Conservation (phyloP, 2,888 invertebrate genomes). For the Argynnis bischoffii region DNA sequence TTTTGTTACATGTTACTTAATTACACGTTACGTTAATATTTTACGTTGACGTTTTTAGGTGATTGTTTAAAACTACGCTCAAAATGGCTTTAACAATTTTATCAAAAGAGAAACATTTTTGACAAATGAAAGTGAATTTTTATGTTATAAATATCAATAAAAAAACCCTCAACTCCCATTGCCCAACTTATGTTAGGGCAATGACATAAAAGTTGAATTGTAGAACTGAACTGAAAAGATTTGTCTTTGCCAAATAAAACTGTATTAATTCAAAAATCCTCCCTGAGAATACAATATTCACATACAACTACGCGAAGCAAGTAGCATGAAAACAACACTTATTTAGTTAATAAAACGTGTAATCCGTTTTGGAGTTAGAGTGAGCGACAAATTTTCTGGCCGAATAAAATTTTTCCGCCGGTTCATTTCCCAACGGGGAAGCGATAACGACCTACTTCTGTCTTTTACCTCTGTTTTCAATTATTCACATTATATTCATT, state of each 20-base stretch:
- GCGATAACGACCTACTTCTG: conserved; percentile 69
- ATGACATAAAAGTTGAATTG: neutral
- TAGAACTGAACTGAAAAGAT: neutral
- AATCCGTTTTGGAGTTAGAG: conserved; percentile 53
- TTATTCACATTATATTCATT: conserved; percentile 70
- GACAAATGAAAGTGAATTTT: too few species aligned
- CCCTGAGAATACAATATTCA: neutral
- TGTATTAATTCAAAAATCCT: neutral
- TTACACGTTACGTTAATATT: too few species aligned
- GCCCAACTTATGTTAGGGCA: too few species aligned
- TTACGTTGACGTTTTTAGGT: too few species aligned
- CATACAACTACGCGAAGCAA: conserved; percentile 37
- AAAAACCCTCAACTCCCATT: too few species aligned
- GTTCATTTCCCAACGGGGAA: conserved; percentile 67
- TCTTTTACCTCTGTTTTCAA: conserved; percentile 73
- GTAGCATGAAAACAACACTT: conserved; percentile 26
- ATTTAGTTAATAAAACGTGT: conserved; percentile 51
- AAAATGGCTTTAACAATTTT: too few species aligned
- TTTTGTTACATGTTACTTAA: too few species aligned
- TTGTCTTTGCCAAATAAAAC: neutral
- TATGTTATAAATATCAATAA: too few species aligned
- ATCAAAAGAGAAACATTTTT: too few species aligned
- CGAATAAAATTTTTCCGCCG: conserved; percentile 60
- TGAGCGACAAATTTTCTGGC: conserved; percentile 57
- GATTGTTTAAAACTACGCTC: too few species aligned